Conservation (phyloP, 1,140 invertebrate genomes). For the Spodoptera litura region DNA sequence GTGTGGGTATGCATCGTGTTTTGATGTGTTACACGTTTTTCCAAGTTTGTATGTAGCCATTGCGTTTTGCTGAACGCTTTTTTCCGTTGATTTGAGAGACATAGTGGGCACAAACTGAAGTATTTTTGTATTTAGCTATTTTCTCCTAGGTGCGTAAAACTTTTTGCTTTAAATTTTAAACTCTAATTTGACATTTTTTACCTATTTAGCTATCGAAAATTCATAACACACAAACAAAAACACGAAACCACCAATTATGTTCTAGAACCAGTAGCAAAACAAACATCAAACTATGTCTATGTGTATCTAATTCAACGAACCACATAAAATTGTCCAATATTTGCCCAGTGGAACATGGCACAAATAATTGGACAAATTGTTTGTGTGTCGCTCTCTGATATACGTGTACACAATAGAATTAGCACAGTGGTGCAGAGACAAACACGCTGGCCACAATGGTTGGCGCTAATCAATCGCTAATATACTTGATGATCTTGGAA, state of each 20-base stretch:
- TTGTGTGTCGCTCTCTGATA: constrained; percentile 58
- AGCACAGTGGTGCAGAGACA: constrained; percentile 27
- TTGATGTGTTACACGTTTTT: constrained; percentile 37
- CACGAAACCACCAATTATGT: neutral
- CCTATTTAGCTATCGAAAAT: neutral
- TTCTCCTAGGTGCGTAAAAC: neutral
- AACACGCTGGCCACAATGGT: constrained; percentile 51
- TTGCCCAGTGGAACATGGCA: constrained; percentile 55
- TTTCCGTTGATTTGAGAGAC: constrained; percentile 17
- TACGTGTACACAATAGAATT: constrained; percentile 41
- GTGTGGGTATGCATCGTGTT: constrained; percentile 12
- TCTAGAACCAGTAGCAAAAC: constrained; percentile 4
- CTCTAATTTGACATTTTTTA: neutral
- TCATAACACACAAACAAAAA: neutral
- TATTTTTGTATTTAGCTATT: too few relatives aligned
- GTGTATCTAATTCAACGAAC: constrained; percentile 31
- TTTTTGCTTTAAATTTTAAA: too few relatives aligned
- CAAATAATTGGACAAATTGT: constrained; percentile 73
- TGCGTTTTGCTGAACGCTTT: constrained; percentile 1
- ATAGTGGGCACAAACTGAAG: neutral
- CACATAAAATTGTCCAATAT: constrained; percentile 55
- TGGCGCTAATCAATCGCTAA: constrained; percentile 41
- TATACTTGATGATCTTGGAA: constrained; percentile 34
- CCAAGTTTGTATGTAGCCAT: constrained; percentile 11
- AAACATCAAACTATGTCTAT: neutral